Evolutionary conservation across 2,797 vertebrate species (phyloP), one percentile per base, ranked within the genome.

Genomic region (Danio jaintianensis): DNA sequence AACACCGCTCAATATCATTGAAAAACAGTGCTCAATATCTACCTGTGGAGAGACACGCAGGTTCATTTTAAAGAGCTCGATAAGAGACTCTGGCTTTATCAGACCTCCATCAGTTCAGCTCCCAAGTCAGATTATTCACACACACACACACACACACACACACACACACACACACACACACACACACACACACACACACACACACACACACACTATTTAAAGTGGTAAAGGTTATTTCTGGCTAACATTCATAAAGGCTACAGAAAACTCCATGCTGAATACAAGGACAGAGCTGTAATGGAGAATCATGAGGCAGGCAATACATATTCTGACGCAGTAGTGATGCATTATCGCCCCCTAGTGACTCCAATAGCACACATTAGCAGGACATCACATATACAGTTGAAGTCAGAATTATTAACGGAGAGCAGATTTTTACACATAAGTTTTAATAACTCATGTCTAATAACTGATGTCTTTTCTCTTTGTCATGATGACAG

Each of bases 41-140:
- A 78, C 22, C 63, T 71, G 66, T 63, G 45, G 85, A 84, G 82
- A 86, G 72, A 78, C 77, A 84, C 18, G 52, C 59, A 74, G 64
- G 73, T 84, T 84, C 80, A 78, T 84, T 86, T 84, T 66, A 69
- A 75, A 80, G 69, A 74, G 77, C 77, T 86, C 80, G 68, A 86
- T 82, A 82, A 74, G 62, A 59, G 77, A 82, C 82, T 72, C 58
- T 2, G 62, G 73, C 50, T 40, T 76, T 71, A 78, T 78, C 84
- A 45, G 43, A 58, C 74, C 69, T 74, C 63, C 50, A 75, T 80
- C 78, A 75, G 53, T 78, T 42, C 78, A 68, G 62, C 7, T n/a
- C 48, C 22, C 43, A 10, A 29, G 29, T 29, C 29, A 29, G 40
- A 71, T 71, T 55, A 76, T 22, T 50, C 66, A 76, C 59, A 55